A percentile compares a stretch with the other conserved stretches of the same genome.
phyloP scores from a whole-genome alignment of 2,797 vertebrate species.

The Thalassophryne amazonica region DNA sequence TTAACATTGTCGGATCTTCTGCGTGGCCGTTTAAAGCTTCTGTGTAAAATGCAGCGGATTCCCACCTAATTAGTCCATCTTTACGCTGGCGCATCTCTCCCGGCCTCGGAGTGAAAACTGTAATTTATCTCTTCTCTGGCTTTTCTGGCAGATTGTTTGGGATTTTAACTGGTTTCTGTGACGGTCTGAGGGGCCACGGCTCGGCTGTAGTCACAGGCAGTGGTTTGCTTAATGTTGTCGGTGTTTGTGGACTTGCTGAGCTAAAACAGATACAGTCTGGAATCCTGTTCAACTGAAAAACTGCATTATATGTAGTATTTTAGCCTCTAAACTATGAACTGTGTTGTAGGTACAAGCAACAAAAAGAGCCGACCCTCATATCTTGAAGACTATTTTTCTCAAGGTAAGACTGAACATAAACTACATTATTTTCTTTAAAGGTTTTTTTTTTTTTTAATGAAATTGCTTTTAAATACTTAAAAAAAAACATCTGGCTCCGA shows the following conservation, averaged over 20 bases:
- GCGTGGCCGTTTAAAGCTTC: constrained; percentile 18
- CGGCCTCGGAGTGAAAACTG: constrained; percentile 54
- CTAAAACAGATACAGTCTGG: constrained; percentile 13
- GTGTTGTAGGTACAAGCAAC: constrained; percentile 84
- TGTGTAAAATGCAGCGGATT: constrained; percentile 18
- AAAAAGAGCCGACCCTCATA: constrained; percentile 89
- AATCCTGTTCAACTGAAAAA: constrained; percentile 17
- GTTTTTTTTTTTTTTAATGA: no score
- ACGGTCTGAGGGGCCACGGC: neutral
- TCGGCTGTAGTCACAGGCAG: constrained; percentile 8
- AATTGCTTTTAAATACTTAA: no score
- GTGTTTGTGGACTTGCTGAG: constrained; percentile 8
- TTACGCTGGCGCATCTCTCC: constrained; percentile 48
- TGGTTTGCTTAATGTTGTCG: neutral
- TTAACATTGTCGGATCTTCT: constrained; percentile 14
- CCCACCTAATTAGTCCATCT: constrained; percentile 34
- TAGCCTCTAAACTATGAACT: neutral
- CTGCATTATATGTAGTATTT: neutral
- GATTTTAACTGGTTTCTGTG: neutral
- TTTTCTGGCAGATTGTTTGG: constrained; percentile 18
- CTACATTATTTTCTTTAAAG: no score
- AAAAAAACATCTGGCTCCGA: no score
- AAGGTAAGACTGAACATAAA: constrained; percentile 91
- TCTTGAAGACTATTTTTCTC: constrained; percentile 88
- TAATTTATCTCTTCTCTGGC: constrained; percentile 41